These are phyloP conservation scores for Trachelus iudaicus DNA, from an alignment of 2,888 invertebrate genomes.

Conservation along the genomic window DNA sequence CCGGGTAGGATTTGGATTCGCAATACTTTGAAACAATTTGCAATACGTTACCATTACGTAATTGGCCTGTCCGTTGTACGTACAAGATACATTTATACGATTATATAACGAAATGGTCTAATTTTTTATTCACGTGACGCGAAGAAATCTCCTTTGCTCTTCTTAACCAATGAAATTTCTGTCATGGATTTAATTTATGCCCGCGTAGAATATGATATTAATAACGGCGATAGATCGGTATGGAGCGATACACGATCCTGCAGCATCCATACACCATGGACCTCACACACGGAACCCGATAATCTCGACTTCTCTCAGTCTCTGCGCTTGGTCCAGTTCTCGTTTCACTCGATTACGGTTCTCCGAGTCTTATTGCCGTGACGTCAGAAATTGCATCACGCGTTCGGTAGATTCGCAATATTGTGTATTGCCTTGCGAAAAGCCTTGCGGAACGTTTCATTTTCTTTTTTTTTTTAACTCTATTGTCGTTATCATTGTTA, in stretches of 20 bases:
- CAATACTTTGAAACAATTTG: background rate
- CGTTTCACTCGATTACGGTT: background rate
- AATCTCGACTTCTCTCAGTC: conserved; percentile 13
- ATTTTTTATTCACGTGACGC: background rate
- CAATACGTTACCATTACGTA: too few species aligned
- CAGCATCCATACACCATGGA: conserved; percentile 33
- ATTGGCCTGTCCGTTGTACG: too few species aligned
- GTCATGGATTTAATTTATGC: conserved; percentile 40
- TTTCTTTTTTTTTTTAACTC: background rate
- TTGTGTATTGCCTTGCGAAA: background rate
- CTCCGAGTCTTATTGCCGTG: background rate
- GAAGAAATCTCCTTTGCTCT: background rate
- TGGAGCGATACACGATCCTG: conserved; percentile 39
- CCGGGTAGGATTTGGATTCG: background rate
- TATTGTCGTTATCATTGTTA: background rate
- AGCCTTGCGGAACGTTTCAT: background rate
- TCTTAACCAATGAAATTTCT: conserved; percentile 34
- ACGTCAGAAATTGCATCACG: background rate
- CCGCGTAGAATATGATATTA: conserved; percentile 45
- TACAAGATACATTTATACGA: background rate
- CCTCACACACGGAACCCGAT: conserved; percentile 37
- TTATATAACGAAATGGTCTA: background rate
- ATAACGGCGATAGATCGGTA: conserved; percentile 45
- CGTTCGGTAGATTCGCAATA: background rate
- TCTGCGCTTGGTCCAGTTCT: background rate